Conservation (phyloP, 2,113 vertebrate species). For the Mugil cephalus region DNA sequence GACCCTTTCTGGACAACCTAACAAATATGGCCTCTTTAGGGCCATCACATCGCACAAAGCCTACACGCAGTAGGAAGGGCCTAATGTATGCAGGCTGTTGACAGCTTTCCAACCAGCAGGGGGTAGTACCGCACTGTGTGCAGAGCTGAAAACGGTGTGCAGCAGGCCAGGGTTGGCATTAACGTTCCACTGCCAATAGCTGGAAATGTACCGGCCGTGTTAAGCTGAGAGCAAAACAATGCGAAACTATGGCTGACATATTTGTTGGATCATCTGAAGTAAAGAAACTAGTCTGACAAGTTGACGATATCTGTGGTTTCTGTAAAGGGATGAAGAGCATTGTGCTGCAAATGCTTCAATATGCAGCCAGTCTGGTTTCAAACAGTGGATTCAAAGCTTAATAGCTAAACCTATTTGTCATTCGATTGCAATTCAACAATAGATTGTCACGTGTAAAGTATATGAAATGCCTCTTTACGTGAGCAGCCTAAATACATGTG, state of each 20-base stretch:
- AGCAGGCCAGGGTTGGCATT: slow-evolving; percentile 20
- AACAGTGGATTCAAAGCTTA: too few relatives aligned
- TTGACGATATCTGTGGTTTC: neutral
- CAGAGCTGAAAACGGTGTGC: slow-evolving; percentile 30
- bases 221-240: neutral
- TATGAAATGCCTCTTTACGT: too few relatives aligned
- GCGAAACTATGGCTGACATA: neutral
- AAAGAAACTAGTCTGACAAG: neutral
- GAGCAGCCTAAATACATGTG: neutral
- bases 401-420: neutral
- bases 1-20: neutral
- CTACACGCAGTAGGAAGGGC: neutral
- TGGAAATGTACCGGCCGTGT: neutral
- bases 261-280: neutral
- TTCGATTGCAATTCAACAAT: neutral
- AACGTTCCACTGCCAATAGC: slow-evolving; percentile 27
- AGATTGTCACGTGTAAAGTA: too few relatives aligned
- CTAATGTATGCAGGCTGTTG: neutral
- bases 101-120: slow-evolving; percentile 53
- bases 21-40: neutral
- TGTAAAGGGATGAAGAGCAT: too few relatives aligned
- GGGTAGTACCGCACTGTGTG: slow-evolving; percentile 45
- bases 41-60: neutral
- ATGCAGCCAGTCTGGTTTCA: too few relatives aligned
- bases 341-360: too few relatives aligned